A percentile compares a stretch with the other conserved stretches of the same genome.
These are phyloP conservation scores for Galeruca laticollis DNA, from an alignment of 2,888 invertebrate species.

Conservation along the genomic window DNA sequence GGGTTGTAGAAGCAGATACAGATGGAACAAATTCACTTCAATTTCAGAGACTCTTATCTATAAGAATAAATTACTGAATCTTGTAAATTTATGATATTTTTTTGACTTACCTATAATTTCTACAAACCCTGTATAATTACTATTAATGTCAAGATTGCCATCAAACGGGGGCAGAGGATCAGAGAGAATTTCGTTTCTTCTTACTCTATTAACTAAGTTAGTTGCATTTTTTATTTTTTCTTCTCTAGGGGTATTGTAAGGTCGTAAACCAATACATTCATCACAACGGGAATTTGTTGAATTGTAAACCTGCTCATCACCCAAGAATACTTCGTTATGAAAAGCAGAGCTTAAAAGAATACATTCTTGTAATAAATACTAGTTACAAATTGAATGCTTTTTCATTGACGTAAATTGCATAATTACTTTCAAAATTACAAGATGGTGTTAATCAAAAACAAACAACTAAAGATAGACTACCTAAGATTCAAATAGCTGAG, in stretches of 20 bases:
- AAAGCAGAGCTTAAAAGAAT: constrained; percentile 69
- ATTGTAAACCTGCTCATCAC: constrained; percentile 72
- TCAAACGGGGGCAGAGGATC: constrained; percentile 72
- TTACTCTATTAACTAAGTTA: constrained; percentile 56
- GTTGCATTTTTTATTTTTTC: constrained; percentile 53
- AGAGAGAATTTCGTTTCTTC: constrained; percentile 57
- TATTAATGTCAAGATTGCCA: constrained; percentile 79
- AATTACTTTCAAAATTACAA: too few species aligned
- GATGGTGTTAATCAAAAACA: neutral
- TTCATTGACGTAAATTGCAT: too few species aligned
- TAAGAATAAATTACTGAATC: neutral
- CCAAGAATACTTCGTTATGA: constrained; percentile 78
- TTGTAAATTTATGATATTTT: constrained; percentile 8
- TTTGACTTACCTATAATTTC: constrained; percentile 74
- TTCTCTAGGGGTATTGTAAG: constrained; percentile 62
- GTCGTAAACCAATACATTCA: constrained; percentile 69
- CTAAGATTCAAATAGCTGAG: too few species aligned
- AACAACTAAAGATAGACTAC: too few species aligned
- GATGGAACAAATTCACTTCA: too few species aligned
- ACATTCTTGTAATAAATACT: too few species aligned
- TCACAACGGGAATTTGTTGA: constrained; percentile 64
- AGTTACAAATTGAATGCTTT: too few species aligned
- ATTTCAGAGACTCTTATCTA: too few species aligned
- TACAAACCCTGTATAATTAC: constrained; percentile 88
- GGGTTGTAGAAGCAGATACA: too few species aligned